Percentiles rank a stretch among this genome's conserved stretches.
These are phyloP conservation scores for Phoeniculus purpureus DNA, from an alignment of 2,797 vertebrate genomes.

Conservation along the genomic window DNA sequence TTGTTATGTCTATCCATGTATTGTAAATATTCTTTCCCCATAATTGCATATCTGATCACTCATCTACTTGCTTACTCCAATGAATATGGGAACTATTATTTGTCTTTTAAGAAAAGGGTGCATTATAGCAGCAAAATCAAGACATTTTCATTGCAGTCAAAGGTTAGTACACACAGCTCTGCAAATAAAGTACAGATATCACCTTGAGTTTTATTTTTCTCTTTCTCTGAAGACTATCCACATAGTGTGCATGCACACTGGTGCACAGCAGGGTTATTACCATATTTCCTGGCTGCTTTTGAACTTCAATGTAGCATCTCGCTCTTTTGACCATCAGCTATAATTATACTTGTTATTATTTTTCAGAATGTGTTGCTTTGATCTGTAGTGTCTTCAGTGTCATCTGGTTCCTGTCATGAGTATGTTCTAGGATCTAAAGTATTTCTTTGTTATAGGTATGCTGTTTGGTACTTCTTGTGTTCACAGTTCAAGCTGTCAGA, in stretches of 20 bases:
- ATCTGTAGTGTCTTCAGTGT: slow-evolving; percentile 48
- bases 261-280: neutral
- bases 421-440: neutral
- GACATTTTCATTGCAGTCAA: neutral
- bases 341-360: slow-evolving; percentile 51
- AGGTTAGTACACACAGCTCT: neutral
- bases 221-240: slow-evolving; percentile 8
- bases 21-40: neutral
- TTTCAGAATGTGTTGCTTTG: slow-evolving; percentile 51
- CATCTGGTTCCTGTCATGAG: slow-evolving; percentile 30
- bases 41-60: neutral
- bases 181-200: neutral
- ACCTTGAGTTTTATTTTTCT: neutral
- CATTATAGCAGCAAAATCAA: neutral
- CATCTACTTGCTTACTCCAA: neutral
- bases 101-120: neutral
- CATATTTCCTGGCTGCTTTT: neutral
- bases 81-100: neutral
- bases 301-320: slow-evolving; percentile 22
- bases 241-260: neutral
- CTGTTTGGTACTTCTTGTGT: slow-evolving; percentile 39
- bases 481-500: slow-evolving; percentile 42
- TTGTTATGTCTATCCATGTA: neutral
- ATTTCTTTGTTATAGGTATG: slow-evolving; percentile 35
- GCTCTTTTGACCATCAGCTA: slow-evolving; percentile 27